These are phyloP conservation scores for Macaria liturata DNA, from an alignment of 2,888 invertebrate genomes.

Conservation along the genomic window DNA sequence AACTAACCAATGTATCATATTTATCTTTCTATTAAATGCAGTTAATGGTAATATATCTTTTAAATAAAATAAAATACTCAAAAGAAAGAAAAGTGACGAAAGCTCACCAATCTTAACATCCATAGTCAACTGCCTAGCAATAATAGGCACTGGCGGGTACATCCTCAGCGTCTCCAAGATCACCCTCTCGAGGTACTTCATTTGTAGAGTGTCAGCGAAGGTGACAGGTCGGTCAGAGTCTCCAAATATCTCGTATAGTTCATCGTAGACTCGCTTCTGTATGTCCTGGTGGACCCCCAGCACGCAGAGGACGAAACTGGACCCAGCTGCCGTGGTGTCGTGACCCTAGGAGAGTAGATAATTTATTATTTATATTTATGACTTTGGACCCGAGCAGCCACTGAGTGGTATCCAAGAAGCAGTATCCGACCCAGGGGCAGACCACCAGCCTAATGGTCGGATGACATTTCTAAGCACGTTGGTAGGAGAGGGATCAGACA, in stretches of 20 bases:
- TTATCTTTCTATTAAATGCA: too few species aligned
- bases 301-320: conserved; percentile 93
- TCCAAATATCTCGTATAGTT: conserved; percentile 89
- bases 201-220: conserved; percentile 89
- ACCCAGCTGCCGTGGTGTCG: conserved; percentile 86
- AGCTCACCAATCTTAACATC: conserved; percentile 86
- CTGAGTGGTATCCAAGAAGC: too few species aligned
- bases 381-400: too few species aligned
- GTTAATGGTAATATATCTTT: too few species aligned
- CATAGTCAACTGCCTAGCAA: conserved; percentile 87
- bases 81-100: background rate
- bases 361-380: background rate
- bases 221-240: conserved; percentile 90
- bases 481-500: too few species aligned
- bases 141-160: conserved; percentile 91
- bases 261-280: conserved; percentile 89
- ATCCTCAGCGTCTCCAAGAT: conserved; percentile 89
- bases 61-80: too few species aligned
- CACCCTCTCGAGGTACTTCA: conserved; percentile 92
- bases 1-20: too few species aligned
- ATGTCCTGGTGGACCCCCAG: conserved; percentile 92
- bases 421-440: too few species aligned
- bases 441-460: too few species aligned
- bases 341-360: conserved; percentile 62
- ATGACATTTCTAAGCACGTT: too few species aligned